Percentiles rank a stretch among this genome's conserved stretches.
These are phyloP conservation scores for Diadegma fenestrale DNA, from an alignment of 2,888 invertebrate genomes.

Conservation along the genomic window DNA sequence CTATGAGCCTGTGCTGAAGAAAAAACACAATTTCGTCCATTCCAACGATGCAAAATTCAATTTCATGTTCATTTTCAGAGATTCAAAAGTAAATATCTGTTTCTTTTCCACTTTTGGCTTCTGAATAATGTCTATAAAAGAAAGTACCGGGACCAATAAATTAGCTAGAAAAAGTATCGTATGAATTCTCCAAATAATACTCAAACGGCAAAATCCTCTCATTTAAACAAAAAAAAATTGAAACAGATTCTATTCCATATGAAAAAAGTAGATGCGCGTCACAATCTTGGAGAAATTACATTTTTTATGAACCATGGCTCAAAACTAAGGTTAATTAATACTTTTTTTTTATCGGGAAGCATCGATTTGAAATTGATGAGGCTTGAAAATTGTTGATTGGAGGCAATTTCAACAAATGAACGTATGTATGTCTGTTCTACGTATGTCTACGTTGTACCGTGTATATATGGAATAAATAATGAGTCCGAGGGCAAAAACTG, in stretches of 20 bases:
- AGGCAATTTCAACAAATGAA: neutral
- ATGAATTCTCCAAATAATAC: neutral
- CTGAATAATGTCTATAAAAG: too few species aligned
- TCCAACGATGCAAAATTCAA: too few species aligned
- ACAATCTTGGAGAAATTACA: neutral
- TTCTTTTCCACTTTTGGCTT: too few species aligned
- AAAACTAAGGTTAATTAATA: neutral
- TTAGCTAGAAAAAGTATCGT: neutral
- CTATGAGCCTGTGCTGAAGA: too few species aligned
- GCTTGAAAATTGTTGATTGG: neutral
- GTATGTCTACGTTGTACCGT: constrained; percentile 5
- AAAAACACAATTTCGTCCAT: too few species aligned
- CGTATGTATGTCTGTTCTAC: neutral
- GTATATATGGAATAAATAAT: neutral
- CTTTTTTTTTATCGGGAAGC: neutral
- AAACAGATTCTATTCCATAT: neutral
- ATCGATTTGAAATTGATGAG: neutral
- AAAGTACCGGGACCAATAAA: too few species aligned
- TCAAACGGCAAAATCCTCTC: neutral
- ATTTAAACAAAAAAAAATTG: neutral
- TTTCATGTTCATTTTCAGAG: too few species aligned
- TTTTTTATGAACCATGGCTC: neutral
- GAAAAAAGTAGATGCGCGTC: neutral
- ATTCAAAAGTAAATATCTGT: too few species aligned
- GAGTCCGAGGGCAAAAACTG: constrained; percentile 2